Conservation (phyloP, 1,140 invertebrate genomes). For the Wasmannia auropunctata region DNA sequence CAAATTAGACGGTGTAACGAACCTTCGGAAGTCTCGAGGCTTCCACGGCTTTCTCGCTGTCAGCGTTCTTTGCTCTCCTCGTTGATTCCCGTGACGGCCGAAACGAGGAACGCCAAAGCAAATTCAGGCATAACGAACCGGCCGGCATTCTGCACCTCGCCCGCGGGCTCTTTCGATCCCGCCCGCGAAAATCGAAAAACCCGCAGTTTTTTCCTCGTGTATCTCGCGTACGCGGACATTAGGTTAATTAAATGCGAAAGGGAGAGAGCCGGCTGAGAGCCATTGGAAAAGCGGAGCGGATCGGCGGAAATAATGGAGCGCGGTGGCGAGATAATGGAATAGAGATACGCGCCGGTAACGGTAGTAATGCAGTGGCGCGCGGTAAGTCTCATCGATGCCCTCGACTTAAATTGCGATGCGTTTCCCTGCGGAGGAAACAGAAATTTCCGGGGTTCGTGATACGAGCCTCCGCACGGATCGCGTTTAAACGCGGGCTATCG, state of each 20-base stretch:
- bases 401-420: slow-evolving; percentile 18
- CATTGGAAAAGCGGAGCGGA: neutral
- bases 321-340: neutral
- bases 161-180: neutral
- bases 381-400: neutral
- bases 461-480: neutral
- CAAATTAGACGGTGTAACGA: slow-evolving; percentile 19
- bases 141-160: neutral
- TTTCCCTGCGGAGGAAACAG: neutral
- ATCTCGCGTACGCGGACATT: neutral
- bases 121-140: slow-evolving; percentile 38
- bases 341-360: neutral
- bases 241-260: slow-evolving; percentile 32
- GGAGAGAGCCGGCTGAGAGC: too few relatives aligned
- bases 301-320: slow-evolving; percentile 5
- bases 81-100: neutral
- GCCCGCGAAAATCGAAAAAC: neutral
- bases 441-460: neutral
- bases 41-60: neutral
- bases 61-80: neutral
- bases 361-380: neutral
- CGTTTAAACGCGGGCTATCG: neutral
- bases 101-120: slow-evolving; percentile 27
- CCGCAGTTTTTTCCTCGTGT: neutral
- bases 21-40: slow-evolving; percentile 3